Evolutionary conservation across 1,140 invertebrate species (phyloP).

Genomic region (Heliconius eleuchia): DNA sequence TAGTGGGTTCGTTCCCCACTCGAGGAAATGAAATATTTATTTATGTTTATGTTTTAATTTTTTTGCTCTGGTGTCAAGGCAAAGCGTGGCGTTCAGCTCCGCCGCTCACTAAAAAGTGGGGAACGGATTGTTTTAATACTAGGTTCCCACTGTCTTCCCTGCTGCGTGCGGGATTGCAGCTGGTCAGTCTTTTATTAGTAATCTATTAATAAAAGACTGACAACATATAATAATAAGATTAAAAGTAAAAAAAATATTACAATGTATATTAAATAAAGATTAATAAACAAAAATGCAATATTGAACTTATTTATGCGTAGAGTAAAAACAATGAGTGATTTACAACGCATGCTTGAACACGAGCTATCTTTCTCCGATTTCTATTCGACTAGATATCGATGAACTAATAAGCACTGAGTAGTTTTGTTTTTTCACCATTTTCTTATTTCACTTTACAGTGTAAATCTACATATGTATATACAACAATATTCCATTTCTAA

Average conservation of each 20-base stretch:
- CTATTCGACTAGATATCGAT: slow-evolving; percentile 16
- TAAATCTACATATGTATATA: too few relatives aligned
- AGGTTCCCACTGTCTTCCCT: background rate
- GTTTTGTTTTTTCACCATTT: background rate
- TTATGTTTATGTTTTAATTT: background rate
- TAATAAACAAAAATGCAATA: background rate
- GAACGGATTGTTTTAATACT: background rate
- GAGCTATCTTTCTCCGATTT: slow-evolving; percentile 22
- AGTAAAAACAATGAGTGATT: slow-evolving; percentile 27
- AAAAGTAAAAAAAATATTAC: too few relatives aligned
- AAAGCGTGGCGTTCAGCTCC: background rate
- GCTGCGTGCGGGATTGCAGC: background rate
- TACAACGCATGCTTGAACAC: slow-evolving; percentile 25
- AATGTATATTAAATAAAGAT: background rate
- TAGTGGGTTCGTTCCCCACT: background rate
- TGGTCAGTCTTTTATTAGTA: too few relatives aligned
- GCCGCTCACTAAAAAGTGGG: background rate
- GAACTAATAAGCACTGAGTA: background rate
- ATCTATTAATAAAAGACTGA: too few relatives aligned
- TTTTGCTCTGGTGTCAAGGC: background rate
- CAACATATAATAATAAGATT: too few relatives aligned
- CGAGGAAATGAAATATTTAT: background rate
- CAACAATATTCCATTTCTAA: too few relatives aligned
- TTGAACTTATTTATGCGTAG: background rate
- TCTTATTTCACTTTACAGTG: background rate